Evolutionary conservation across 2,888 invertebrate species (phyloP).

Genomic region (Dastarcus helophoroides): DNA sequence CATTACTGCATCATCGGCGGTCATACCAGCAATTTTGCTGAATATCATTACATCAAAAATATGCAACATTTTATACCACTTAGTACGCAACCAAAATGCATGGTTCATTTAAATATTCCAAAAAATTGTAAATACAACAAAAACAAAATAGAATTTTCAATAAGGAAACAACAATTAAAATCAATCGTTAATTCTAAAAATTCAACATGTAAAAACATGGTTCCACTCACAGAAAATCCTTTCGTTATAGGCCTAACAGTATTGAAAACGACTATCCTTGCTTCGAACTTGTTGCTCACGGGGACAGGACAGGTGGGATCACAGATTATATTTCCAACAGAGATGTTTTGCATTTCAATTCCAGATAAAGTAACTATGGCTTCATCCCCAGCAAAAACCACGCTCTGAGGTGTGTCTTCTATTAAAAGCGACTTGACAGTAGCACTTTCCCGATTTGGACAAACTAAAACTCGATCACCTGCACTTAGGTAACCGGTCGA

Average conservation of each 20-base stretch:
- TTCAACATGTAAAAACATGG: too few species aligned
- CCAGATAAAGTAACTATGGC: constrained; percentile 71
- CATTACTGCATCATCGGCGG: too few species aligned
- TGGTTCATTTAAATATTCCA: too few species aligned
- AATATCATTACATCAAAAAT: too few species aligned
- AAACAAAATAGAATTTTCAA: constrained; percentile 1
- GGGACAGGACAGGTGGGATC: constrained; percentile 72
- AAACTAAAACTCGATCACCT: constrained; percentile 78
- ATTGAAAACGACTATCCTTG: constrained; percentile 89
- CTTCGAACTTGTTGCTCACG: constrained; percentile 70
- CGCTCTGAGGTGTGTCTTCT: constrained; percentile 57
- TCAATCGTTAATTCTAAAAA: too few species aligned
- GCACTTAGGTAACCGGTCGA: constrained; percentile 81
- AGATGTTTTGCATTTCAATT: constrained; percentile 74
- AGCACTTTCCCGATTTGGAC: constrained; percentile 77
- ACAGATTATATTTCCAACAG: constrained; percentile 79
- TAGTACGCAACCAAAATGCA: too few species aligned
- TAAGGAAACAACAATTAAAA: too few species aligned
- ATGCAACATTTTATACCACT: too few species aligned
- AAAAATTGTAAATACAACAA: too few species aligned
- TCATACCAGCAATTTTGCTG: too few species aligned
- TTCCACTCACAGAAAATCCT: constrained; percentile 67
- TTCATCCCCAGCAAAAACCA: constrained; percentile 92
- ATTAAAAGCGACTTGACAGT: constrained; percentile 63
- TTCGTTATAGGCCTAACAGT: constrained; percentile 82